Base-by-base conservation (phyloP, 2,888 invertebrate genomes). In the Auanema sp. region DNA sequence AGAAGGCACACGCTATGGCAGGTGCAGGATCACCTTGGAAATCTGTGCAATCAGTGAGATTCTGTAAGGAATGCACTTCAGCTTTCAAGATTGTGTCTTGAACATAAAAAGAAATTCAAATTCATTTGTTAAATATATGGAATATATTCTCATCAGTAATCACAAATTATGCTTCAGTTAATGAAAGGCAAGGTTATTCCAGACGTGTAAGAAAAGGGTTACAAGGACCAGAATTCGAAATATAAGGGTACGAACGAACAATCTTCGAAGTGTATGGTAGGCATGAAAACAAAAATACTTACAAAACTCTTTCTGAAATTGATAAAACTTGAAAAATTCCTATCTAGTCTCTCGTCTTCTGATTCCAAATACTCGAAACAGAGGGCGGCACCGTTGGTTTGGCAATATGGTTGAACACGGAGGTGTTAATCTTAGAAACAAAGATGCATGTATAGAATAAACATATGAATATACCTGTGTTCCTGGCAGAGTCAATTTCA, bases 1-100 rank as follows among this genome's bases (percentile, higher is more conserved):
- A 72, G 58, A 50, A 47, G 21, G 61, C 66, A 51, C 72, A 72
- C 33, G 66, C 62, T 58, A 68, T 68, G 63, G 53, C 56, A 44
- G 72, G 72, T 16, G 59, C 64, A n/a, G 65, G 64, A 14, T 69
- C 72, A 14, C 72, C 72, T 63, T 70, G 70, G 70, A 68, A 60
- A 33, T 72, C 72, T 3, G 66, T 65, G 25, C 65, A 72, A 21
- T 49, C 47, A 12, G 65, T 70, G 16, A 54, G 72, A 21, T 70
- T 72, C 65, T 72, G 72, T 52, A 65, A 65, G 11, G 14, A 64
- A 49, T 72, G 72, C 50, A 64, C 68, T 23, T 58, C 65, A 6
- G 61, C 69, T 0, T 69, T 66, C 40, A 54, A 61, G 25, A 61
- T 61, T 12, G 61, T 55, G 14, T 61, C 16, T 25, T 23, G 2